Evolutionary conservation across 2,797 vertebrate species (phyloP).

Genomic region (Pseudocheirus occidentalis): DNA sequence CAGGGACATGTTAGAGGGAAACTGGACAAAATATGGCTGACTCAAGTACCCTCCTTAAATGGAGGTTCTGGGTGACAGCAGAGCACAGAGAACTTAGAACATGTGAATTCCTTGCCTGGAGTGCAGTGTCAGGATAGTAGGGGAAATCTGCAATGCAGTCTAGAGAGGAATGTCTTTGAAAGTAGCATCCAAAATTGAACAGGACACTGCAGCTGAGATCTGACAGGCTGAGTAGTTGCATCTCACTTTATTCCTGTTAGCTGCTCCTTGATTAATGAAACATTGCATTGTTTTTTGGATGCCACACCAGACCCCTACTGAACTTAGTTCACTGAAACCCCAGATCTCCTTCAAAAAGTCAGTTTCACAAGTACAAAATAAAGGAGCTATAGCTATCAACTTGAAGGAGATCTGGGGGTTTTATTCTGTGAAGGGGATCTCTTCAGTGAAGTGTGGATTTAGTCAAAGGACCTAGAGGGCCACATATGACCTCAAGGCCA

Average conservation of each 20-base stretch:
- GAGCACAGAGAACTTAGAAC: not conserved
- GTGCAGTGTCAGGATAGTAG: not conserved
- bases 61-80: not conserved
- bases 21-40: not conserved
- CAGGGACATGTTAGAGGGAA: not conserved
- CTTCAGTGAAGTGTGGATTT: no score
- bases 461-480: no score
- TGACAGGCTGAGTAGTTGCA: not conserved
- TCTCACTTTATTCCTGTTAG: not conserved
- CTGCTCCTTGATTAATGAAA: not conserved
- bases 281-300: not conserved
- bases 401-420: no score
- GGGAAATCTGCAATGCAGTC: not conserved
- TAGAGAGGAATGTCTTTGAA: not conserved
- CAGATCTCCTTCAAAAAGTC: not conserved
- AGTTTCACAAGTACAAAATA: no score
- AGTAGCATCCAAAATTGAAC: not conserved
- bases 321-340: not conserved
- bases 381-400: no score
- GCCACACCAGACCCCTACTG: not conserved
- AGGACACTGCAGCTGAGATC: not conserved
- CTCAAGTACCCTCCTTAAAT: not conserved
- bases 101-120: not conserved
- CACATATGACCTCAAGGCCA: no score
- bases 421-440: no score